Percentiles rank a stretch among this genome's conserved stretches.
phyloP scores from a whole-genome alignment of 2,888 invertebrate species.

The Isoperla grammatica region DNA sequence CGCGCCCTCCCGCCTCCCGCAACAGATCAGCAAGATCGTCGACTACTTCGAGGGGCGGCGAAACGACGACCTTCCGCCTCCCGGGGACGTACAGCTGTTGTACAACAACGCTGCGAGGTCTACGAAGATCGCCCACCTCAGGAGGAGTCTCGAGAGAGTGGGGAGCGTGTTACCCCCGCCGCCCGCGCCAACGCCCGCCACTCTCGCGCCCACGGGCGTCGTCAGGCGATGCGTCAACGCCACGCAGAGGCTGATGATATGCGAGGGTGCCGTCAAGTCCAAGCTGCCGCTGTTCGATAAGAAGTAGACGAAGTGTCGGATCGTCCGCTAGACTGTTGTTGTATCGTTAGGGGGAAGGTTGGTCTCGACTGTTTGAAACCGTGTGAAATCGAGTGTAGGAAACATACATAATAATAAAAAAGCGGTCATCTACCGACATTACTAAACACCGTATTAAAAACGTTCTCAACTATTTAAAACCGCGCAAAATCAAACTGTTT shows the following conservation, averaged over 20 bases:
- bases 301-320: too few relatives aligned
- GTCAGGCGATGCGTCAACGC: constrained; percentile 36
- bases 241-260: constrained; percentile 65
- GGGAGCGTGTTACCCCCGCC: background rate
- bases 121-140: constrained; percentile 32
- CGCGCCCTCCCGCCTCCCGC: constrained; percentile 49
- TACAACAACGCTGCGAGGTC: constrained; percentile 31
- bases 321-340: too few relatives aligned
- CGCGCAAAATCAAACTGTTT: too few relatives aligned
- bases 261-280: constrained; percentile 81
- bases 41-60: constrained; percentile 72
- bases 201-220: background rate
- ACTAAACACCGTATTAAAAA: too few relatives aligned
- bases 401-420: too few relatives aligned
- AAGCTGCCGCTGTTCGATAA: constrained; percentile 82
- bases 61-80: too few relatives aligned
- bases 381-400: too few relatives aligned
- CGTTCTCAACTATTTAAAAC: too few relatives aligned
- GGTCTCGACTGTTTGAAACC: too few relatives aligned
- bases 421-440: too few relatives aligned
- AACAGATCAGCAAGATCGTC: constrained; percentile 76
- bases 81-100: background rate
- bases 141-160: constrained; percentile 30
- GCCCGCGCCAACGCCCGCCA: background rate
- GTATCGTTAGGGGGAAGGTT: too few relatives aligned